Conservation (phyloP, 2,888 invertebrate genomes). For the Trissoscelio sp. region DNA sequence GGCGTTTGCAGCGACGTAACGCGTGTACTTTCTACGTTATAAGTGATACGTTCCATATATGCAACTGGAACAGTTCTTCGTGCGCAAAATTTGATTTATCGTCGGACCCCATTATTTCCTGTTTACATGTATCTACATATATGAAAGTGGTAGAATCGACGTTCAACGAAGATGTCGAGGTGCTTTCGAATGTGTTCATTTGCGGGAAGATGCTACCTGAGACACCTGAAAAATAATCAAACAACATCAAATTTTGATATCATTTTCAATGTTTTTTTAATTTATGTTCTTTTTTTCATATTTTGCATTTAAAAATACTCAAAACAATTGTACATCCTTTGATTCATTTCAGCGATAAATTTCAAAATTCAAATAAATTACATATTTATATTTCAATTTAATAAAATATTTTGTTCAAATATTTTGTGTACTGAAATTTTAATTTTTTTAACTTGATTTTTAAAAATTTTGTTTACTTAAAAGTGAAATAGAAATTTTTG, state of each 20-base stretch:
- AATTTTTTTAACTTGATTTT: too few species aligned
- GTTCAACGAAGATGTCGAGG: constrained; percentile 53
- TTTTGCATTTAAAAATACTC: too few species aligned
- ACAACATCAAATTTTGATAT: too few species aligned
- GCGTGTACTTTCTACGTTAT: constrained; percentile 70
- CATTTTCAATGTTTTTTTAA: too few species aligned
- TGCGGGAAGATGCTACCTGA: constrained; percentile 35
- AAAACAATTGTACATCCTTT: too few species aligned
- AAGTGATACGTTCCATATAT: constrained; percentile 69
- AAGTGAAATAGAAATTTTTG: too few species aligned
- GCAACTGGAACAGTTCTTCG: constrained; percentile 70
- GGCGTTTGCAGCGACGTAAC: constrained; percentile 64
- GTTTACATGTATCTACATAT: constrained; percentile 68
- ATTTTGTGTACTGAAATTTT: too few species aligned
- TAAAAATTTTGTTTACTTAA: too few species aligned
- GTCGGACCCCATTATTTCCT: constrained; percentile 67
- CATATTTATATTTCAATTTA: too few species aligned
- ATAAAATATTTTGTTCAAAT: too few species aligned
- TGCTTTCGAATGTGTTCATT: constrained; percentile 63
- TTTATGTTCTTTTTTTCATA: background rate
- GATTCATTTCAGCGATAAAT: too few species aligned
- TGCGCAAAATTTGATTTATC: constrained; percentile 70
- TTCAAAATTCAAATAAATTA: background rate
- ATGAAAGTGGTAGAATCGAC: constrained; percentile 66
- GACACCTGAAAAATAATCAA: too few species aligned